phyloP scores from a whole-genome alignment of 2,113 vertebrate genomes.

The Nerophis ophidion region DNA sequence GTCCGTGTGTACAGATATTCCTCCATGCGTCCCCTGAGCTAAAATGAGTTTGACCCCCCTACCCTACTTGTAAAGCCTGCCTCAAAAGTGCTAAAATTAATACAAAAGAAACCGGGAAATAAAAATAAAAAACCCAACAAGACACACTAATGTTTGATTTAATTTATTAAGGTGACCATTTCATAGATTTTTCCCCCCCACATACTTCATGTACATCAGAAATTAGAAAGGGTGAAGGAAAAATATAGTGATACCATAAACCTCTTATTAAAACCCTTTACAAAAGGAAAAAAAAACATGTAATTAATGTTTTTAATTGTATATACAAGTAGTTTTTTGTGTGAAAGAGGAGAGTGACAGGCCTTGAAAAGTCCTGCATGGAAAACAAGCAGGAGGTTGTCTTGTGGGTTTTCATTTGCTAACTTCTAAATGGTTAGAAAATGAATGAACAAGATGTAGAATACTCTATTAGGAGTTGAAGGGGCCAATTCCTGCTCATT shows the following conservation, averaged over 20 bases:
- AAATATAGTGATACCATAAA: constrained; percentile 59
- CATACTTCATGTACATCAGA: constrained; percentile 60
- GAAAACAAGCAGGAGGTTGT: constrained; percentile 10
- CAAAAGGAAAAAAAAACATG: constrained; percentile 54
- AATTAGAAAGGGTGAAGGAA: constrained; percentile 56
- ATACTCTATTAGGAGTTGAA: constrained; percentile 22
- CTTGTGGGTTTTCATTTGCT: constrained; percentile 44
- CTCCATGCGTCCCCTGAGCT: too few relatives aligned
- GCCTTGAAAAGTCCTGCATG: constrained; percentile 13
- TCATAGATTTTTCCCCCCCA: constrained; percentile 40
- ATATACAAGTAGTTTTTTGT: constrained; percentile 45
- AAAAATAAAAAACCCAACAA: neutral
- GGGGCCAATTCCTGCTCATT: neutral
- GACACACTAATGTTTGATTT: constrained; percentile 30
- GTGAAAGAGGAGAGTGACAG: constrained; percentile 27
- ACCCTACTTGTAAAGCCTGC: too few relatives aligned
- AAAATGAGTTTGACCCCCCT: too few relatives aligned
- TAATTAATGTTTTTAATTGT: constrained; percentile 56
- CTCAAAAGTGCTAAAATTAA: too few relatives aligned
- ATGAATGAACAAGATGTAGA: constrained; percentile 22
- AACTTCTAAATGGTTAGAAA: constrained; percentile 17
- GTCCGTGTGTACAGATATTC: too few relatives aligned
- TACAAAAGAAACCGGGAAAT: too few relatives aligned
- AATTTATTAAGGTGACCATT: constrained; percentile 65
- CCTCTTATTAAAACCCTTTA: constrained; percentile 67